These are phyloP conservation scores for Orthosia incerta DNA, from an alignment of 2,888 invertebrate species.

Conservation along the genomic window DNA sequence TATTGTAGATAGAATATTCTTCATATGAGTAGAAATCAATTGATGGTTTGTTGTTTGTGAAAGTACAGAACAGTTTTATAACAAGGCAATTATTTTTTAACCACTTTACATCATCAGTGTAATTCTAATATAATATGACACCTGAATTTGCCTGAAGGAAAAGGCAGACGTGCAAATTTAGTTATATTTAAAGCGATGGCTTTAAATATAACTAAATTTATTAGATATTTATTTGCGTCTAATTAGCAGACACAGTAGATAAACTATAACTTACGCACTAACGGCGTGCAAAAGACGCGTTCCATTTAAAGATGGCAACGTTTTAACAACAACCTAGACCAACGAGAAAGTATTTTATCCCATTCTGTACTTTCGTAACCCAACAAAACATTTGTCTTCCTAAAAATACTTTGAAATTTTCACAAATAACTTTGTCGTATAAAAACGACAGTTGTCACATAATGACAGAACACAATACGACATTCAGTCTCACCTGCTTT, in stretches of 20 bases:
- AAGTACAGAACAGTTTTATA: constrained; percentile 19
- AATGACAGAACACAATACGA: constrained; percentile 52
- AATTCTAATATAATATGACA: neutral
- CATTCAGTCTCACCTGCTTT: constrained; percentile 88
- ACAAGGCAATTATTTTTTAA: too few species aligned
- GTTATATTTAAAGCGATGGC: too few species aligned
- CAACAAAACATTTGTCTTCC: neutral
- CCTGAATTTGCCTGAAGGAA: neutral
- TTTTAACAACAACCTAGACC: neutral
- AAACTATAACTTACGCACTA: too few species aligned
- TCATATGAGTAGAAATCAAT: neutral
- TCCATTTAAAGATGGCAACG: neutral
- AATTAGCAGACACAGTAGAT: too few species aligned
- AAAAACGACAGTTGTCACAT: constrained; percentile 9
- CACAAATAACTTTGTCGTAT: neutral
- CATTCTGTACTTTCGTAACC: constrained; percentile 16
- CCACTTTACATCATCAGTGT: neutral
- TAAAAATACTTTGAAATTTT: neutral
- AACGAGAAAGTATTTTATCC: neutral
- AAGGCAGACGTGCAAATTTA: too few species aligned
- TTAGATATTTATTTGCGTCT: too few species aligned
- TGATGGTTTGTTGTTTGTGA: constrained; percentile 1
- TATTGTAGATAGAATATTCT: constrained; percentile 15
- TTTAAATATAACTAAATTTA: too few species aligned
- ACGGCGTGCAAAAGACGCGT: too few species aligned